These are phyloP conservation scores for Triops cancriformis DNA, from an alignment of 1,140 invertebrate genomes.

Conservation along the genomic window DNA sequence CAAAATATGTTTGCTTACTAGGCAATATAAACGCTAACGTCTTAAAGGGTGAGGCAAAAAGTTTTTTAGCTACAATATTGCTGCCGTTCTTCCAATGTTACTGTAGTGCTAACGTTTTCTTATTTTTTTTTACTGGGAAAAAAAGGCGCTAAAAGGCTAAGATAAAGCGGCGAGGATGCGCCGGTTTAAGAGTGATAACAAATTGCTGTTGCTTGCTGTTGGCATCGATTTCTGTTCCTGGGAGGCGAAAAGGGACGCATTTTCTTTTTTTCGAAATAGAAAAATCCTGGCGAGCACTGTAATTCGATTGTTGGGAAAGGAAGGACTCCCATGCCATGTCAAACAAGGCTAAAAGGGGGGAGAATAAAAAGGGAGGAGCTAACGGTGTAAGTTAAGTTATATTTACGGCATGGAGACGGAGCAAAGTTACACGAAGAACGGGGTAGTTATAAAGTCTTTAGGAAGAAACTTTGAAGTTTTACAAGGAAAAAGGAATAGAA, in stretches of 20 bases:
- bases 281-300: too few relatives aligned
- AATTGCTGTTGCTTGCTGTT: slow-evolving; percentile 6
- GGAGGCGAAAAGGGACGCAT: not conserved
- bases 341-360: too few relatives aligned
- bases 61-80: not conserved
- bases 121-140: not conserved
- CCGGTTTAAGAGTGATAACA: slow-evolving; percentile 7
- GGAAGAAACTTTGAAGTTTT: not conserved
- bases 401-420: too few relatives aligned
- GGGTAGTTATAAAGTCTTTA: too few relatives aligned
- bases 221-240: not conserved
- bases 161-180: not conserved
- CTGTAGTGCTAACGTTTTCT: too few relatives aligned
- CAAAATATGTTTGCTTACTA: slow-evolving; percentile 6
- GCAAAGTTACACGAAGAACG: too few relatives aligned
- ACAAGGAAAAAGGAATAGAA: not conserved
- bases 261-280: not conserved
- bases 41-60: not conserved
- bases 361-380: too few relatives aligned
- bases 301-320: too few relatives aligned
- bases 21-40: not conserved
- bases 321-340: too few relatives aligned
- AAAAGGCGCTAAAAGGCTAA: not conserved
- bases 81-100: not conserved
- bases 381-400: too few relatives aligned